These are phyloP conservation scores for Nemoura dubitans DNA, from an alignment of 2,888 invertebrate genomes.

Conservation along the genomic window DNA sequence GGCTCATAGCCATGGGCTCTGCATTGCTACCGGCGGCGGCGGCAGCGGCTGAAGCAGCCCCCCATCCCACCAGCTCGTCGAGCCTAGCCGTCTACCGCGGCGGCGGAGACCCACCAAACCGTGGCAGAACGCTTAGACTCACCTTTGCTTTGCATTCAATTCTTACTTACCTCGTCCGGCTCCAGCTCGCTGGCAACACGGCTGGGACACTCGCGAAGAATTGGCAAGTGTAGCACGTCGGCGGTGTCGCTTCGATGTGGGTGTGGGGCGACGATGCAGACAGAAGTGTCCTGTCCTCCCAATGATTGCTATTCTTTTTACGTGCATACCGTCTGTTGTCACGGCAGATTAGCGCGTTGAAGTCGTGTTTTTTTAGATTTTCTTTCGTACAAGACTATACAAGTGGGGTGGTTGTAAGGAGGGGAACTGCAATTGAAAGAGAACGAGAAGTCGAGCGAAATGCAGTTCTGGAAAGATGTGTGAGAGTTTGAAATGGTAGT, in stretches of 20 bases:
- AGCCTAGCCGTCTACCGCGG: not conserved
- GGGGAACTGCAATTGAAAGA: conserved; percentile 22
- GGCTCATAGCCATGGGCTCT: conserved; percentile 22
- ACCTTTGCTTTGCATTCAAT: conserved; percentile 26
- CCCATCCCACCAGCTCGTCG: conserved; percentile 18
- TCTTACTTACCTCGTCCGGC: not conserved
- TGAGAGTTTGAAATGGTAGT: not conserved
- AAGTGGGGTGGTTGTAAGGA: not conserved
- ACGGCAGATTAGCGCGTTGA: not conserved
- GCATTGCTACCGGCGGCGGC: conserved; percentile 41
- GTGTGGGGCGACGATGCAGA: not conserved
- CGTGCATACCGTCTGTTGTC: not conserved
- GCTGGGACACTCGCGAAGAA: not conserved
- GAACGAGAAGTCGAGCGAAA: conserved; percentile 1
- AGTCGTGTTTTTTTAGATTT: not conserved
- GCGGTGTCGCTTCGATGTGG: not conserved
- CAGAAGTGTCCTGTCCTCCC: not conserved
- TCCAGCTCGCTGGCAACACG: conserved; percentile 14
- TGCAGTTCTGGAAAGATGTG: conserved; percentile 1
- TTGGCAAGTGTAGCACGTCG: not conserved
- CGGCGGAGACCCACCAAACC: conserved; percentile 2
- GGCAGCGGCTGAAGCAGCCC: not conserved
- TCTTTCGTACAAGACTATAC: conserved; percentile 5
- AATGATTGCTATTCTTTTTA: not conserved
- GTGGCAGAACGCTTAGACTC: conserved; percentile 16